Evolutionary conservation across 2,888 invertebrate species (phyloP).

Genomic region (Lymantria dispar): DNA sequence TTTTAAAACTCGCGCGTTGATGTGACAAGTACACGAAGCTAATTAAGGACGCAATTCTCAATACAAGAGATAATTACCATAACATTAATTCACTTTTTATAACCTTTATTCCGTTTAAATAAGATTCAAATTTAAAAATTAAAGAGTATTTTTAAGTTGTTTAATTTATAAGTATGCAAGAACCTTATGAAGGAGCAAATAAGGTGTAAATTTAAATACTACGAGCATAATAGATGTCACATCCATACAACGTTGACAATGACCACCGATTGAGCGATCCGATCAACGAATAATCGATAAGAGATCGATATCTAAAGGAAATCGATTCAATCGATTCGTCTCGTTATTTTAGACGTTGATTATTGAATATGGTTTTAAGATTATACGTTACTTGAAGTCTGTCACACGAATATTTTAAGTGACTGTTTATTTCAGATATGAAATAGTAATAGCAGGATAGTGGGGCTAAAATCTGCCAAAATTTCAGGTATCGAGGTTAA

Average conservation of each 20-base stretch:
- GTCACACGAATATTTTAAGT: no score
- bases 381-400: neutral
- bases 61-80: slow-evolving; percentile 17
- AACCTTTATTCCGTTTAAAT: slow-evolving; percentile 18
- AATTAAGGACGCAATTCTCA: slow-evolving; percentile 50
- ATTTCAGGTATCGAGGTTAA: no score
- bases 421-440: no score
- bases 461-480: no score
- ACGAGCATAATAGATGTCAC: slow-evolving; percentile 44
- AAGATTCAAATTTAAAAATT: slow-evolving; percentile 26
- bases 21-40: slow-evolving; percentile 57
- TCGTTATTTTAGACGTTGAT: slow-evolving; percentile 59
- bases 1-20: slow-evolving; percentile 46
- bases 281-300: slow-evolving; percentile 55
- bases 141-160: slow-evolving; percentile 4
- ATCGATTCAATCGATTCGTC: slow-evolving; percentile 50
- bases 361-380: slow-evolving; percentile 28
- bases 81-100: slow-evolving; percentile 12
- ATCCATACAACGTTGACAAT: slow-evolving; percentile 55
- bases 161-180: neutral
- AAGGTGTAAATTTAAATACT: slow-evolving; percentile 36
- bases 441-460: no score
- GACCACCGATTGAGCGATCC: slow-evolving; percentile 65
- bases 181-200: slow-evolving; percentile 16
- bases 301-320: slow-evolving; percentile 49